phyloP scores from a whole-genome alignment of 1,140 invertebrate genomes.

The Anadara kagoshimensis region DNA sequence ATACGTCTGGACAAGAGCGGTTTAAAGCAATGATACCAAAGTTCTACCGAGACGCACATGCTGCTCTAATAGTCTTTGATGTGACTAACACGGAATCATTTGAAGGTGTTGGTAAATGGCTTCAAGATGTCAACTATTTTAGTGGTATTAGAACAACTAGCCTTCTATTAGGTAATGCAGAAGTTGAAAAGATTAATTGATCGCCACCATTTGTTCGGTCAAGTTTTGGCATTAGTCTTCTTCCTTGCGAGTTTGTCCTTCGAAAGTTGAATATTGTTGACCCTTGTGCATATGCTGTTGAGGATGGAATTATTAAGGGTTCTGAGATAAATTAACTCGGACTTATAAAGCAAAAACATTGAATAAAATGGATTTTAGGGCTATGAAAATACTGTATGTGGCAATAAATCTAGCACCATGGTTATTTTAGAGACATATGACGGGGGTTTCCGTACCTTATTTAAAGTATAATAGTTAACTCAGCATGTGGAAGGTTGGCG shows the following conservation, averaged over 20 bases:
- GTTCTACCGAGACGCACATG: slow-evolving; percentile 44
- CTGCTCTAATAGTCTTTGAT: slow-evolving; percentile 44
- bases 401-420: background rate
- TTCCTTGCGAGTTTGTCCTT: too few species aligned
- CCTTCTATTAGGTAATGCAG: slow-evolving; percentile 32
- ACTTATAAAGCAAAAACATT: too few species aligned
- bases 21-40: slow-evolving; percentile 77
- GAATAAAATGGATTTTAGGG: too few species aligned
- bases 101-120: slow-evolving; percentile 13
- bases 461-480: background rate
- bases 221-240: background rate
- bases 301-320: background rate
- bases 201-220: too few species aligned
- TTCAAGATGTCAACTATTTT: slow-evolving; percentile 19
- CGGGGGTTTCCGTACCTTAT: background rate
- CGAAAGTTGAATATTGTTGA: background rate
- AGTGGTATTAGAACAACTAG: slow-evolving; percentile 15
- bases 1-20: slow-evolving; percentile 86
- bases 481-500: too few species aligned
- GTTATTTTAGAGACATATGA: background rate
- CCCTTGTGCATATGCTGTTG: background rate
- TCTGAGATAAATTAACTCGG: background rate
- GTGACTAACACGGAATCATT: slow-evolving; percentile 39
- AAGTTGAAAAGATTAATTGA: background rate
- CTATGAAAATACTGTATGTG: too few species aligned